Evolutionary conservation across 1,140 invertebrate genomes (phyloP).

Genomic region (Pogonognathellus flavescens): DNA sequence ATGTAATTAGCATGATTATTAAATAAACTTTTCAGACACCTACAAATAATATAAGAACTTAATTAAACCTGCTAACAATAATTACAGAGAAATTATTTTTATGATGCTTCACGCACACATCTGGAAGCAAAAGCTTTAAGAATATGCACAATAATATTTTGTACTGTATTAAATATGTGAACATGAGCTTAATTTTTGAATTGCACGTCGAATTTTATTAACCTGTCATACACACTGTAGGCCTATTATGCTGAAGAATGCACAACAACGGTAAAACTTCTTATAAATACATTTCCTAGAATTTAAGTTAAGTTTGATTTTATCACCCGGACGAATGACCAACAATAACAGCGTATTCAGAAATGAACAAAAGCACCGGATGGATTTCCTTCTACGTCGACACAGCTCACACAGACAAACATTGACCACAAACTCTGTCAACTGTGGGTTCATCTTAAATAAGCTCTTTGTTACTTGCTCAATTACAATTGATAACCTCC

Average conservation of each 20-base stretch:
- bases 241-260: neutral
- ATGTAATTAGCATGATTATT: too few species aligned
- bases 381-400: neutral
- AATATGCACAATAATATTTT: too few species aligned
- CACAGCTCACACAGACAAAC: neutral
- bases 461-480: neutral
- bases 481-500: conserved; percentile 23
- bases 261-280: neutral
- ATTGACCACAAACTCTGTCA: conserved; percentile 9
- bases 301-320: neutral
- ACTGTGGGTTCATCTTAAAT: neutral
- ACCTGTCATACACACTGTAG: too few species aligned
- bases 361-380: conserved; percentile 14
- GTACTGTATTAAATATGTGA: too few species aligned
- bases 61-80: too few species aligned
- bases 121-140: too few species aligned
- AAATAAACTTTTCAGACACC: too few species aligned
- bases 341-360: neutral
- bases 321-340: neutral
- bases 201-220: too few species aligned
- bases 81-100: too few species aligned
- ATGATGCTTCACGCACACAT: too few species aligned
- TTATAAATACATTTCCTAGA: neutral
- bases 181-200: too few species aligned
- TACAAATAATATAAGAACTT: too few species aligned